These are phyloP conservation scores for Sinodicranocentrus sp. DNA, from an alignment of 2,888 invertebrate genomes.

Conservation along the genomic window DNA sequence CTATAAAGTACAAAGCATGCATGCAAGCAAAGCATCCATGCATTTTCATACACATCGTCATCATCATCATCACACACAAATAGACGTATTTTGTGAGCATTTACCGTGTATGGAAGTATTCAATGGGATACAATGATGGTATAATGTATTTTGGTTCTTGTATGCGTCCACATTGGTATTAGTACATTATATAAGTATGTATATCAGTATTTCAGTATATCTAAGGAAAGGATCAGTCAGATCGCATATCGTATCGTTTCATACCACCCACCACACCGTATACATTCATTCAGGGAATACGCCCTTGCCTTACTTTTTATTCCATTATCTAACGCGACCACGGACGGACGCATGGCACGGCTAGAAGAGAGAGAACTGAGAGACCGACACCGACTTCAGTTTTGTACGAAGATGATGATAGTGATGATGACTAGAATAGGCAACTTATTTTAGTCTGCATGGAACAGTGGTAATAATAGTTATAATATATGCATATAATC, in stretches of 20 bases:
- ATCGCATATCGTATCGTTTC: slow-evolving; percentile 16
- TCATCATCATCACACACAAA: slow-evolving; percentile 33
- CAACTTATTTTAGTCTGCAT: not conserved
- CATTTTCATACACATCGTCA: slow-evolving; percentile 30
- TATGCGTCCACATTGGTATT: not conserved
- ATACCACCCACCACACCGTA: slow-evolving; percentile 5
- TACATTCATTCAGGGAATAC: slow-evolving; percentile 63
- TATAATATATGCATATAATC: not conserved
- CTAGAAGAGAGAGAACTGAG: slow-evolving; percentile 21
- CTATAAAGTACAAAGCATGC: slow-evolving; percentile 27
- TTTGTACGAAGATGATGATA: not conserved
- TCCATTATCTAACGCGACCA: slow-evolving; percentile 62
- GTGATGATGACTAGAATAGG: slow-evolving; percentile 11
- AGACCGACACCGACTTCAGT: slow-evolving; percentile 38
- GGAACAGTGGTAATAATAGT: not conserved
- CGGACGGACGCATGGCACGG: slow-evolving; percentile 51
- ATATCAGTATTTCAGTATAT: not conserved
- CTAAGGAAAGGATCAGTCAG: slow-evolving; percentile 19
- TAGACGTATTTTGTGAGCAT: slow-evolving; percentile 26
- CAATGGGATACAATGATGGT: not conserved
- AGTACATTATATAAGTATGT: not conserved
- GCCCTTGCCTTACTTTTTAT: slow-evolving; percentile 60
- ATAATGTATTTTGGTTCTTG: not conserved
- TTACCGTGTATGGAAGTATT: slow-evolving; percentile 3
- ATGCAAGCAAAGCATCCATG: slow-evolving; percentile 49